Base-by-base conservation (phyloP, 2,797 vertebrate genomes). In the Limosa lapponica region DNA sequence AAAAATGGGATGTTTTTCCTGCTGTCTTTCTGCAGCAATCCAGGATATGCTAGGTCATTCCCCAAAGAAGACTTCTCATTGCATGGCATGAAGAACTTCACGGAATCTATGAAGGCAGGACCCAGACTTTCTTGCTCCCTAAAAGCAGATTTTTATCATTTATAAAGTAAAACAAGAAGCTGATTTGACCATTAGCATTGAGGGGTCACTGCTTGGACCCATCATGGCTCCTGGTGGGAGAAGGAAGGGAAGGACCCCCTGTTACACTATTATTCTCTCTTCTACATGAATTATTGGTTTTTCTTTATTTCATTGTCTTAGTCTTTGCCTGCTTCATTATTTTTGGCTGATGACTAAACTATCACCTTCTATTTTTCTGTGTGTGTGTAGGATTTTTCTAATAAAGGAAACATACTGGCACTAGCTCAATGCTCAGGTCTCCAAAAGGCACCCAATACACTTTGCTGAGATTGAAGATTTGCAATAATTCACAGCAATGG, bases 261-360 rank as follows among this genome's bases (percentile, higher is more conserved):
- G 4, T 36, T 62, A 39, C 2, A 49, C 8, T 6, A 41, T 89
- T 65, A 46, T 41, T 59, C 8, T 49, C 8, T 80, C 61, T 79
- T 82, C 36, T 77, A 24, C 3, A 30, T 25, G 16, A 43, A 14
- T 87, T 69, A 22, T 67, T 84, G 8, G 1, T 18, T 93, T 89
- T 73, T 5, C 17, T 62, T 87, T 84, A 44, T 55, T 69, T 27
- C 15, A 25, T 39, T 90, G 28, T 66, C 39, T 87, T 46, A 62
- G 13, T 13, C 46, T 82, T 93, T 72, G 9, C n/a, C 37, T 44
- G 15, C 25, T 66, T 82, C 64, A 43, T 82, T 90, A 74, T 89
- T 80, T 94, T 80, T 71, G 62, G 20, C 23, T 82, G 6, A 77
- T 59, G 71, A 71, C 32, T 87, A 89, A 93, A 51, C 18, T 80